phyloP scores from a whole-genome alignment of 2,888 invertebrate species.

The Hymenopus coronatus region DNA sequence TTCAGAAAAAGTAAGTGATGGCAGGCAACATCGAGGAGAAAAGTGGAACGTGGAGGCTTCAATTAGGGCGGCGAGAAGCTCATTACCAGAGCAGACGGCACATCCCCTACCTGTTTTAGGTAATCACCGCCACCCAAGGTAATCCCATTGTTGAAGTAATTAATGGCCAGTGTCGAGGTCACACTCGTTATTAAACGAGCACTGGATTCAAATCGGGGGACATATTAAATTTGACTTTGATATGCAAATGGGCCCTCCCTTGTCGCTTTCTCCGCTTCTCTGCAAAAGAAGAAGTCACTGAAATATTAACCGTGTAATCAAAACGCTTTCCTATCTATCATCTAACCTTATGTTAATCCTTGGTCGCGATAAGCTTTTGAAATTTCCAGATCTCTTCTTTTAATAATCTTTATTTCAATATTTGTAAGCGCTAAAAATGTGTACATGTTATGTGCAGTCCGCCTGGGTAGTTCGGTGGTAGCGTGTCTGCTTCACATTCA shows the following conservation, averaged over 20 bases:
- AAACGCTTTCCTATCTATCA: not conserved
- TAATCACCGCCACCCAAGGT: not conserved
- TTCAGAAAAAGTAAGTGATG: not conserved
- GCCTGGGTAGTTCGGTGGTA: too few relatives aligned
- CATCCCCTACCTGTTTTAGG: not conserved
- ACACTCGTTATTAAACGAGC: not conserved
- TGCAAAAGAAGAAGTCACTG: not conserved
- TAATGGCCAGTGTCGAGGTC: not conserved
- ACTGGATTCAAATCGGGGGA: not conserved
- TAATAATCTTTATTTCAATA: too few relatives aligned
- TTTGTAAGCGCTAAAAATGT: too few relatives aligned
- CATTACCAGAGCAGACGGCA: not conserved
- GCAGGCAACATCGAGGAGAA: not conserved
- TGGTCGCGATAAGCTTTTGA: not conserved
- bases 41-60: not conserved
- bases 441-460: too few relatives aligned
- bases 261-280: not conserved
- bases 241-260: not conserved
- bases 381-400: too few relatives aligned
- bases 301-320: not conserved
- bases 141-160: conserved; percentile 2
- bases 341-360: not conserved
- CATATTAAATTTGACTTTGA: not conserved
- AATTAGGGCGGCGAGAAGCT: not conserved
- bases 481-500: too few relatives aligned